These are phyloP conservation scores for Salminus brasiliensis DNA, from an alignment of 2,113 vertebrate species.

Conservation along the genomic window DNA sequence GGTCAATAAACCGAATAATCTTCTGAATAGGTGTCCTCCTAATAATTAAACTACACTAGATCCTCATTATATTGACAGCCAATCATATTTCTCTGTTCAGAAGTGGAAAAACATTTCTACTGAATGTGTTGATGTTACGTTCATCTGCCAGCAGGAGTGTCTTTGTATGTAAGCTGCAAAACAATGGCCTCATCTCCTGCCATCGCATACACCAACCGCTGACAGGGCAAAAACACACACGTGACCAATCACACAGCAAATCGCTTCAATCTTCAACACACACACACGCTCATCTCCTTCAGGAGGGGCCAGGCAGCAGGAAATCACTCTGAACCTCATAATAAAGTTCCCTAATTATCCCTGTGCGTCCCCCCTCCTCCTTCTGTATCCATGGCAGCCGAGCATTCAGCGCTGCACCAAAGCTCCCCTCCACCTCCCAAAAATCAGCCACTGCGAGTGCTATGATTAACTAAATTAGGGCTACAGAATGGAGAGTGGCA, in stretches of 20 bases:
- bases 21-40: background rate
- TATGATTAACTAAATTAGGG: slow-evolving; percentile 55
- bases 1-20: background rate
- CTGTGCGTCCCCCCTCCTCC: slow-evolving; percentile 35
- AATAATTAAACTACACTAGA: background rate
- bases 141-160: background rate
- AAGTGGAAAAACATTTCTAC: background rate
- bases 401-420: slow-evolving; percentile 43
- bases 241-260: background rate
- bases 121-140: background rate
- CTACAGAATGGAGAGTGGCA: slow-evolving; percentile 8
- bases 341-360: slow-evolving; percentile 49
- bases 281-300: background rate
- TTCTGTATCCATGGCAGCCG: slow-evolving; percentile 56
- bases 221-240: slow-evolving; percentile 15
- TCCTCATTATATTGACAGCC: background rate
- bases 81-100: background rate
- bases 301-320: slow-evolving; percentile 11
- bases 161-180: background rate
- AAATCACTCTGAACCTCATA: slow-evolving; percentile 30
- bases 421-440: slow-evolving; percentile 15
- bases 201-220: background rate
- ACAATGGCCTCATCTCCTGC: background rate
- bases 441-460: slow-evolving; percentile 56
- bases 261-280: slow-evolving; percentile 8